Evolutionary conservation across 2,797 vertebrate genomes (phyloP).

Genomic region (Spinibarbus caldwelli): DNA sequence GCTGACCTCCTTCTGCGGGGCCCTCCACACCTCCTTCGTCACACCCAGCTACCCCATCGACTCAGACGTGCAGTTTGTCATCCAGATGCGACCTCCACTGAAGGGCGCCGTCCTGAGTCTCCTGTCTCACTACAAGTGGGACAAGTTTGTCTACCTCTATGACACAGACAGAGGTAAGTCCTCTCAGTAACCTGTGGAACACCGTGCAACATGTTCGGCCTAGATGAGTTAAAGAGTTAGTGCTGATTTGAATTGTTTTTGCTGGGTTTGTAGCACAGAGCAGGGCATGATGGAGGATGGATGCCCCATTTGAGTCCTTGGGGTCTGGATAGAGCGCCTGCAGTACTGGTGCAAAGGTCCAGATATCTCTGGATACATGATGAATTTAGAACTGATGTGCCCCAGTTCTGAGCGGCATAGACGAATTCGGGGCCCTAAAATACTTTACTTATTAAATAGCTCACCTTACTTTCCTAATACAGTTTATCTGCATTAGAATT

Average conservation of each 20-base stretch:
- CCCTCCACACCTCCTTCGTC: conserved; percentile 97
- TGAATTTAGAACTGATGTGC: conserved; percentile 43
- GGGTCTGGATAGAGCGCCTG: conserved; percentile 20
- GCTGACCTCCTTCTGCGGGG: conserved; percentile 97
- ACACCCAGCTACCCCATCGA: conserved; percentile 98
- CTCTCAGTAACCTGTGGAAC: neutral
- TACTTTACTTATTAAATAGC: conserved; percentile 30
- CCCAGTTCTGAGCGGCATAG: conserved; percentile 27
- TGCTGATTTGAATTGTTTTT: conserved; percentile 23
- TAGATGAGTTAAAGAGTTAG: conserved; percentile 4
- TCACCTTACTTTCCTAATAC: conserved; percentile 3
- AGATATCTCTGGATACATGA: conserved; percentile 37
- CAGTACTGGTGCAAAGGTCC: conserved; percentile 45
- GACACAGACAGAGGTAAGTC: conserved; percentile 97
- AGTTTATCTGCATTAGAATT: neutral
- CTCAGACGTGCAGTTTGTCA: conserved; percentile 98
- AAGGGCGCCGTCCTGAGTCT: conserved; percentile 95
- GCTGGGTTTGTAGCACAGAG: conserved; percentile 29
- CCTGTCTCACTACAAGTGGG: conserved; percentile 95
- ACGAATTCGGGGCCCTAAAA: conserved; percentile 26
- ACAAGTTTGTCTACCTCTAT: conserved; percentile 98
- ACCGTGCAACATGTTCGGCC: neutral
- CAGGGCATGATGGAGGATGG: neutral
- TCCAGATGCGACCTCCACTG: conserved; percentile 96
- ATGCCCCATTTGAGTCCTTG: conserved; percentile 43